phyloP scores from a whole-genome alignment of 2,797 vertebrate genomes.

The Phataginus tetradactyla region DNA sequence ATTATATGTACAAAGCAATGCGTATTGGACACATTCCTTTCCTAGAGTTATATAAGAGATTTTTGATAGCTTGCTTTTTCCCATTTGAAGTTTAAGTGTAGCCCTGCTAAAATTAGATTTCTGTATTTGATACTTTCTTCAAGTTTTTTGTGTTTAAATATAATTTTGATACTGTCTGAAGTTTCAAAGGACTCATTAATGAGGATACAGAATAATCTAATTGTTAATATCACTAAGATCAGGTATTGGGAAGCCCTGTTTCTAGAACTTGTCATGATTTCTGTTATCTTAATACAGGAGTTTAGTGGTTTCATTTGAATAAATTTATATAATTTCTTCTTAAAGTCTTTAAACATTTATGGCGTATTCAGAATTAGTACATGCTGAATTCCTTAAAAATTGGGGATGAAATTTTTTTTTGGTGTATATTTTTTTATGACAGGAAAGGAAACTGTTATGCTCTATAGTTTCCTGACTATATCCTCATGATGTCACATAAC shows the following conservation, averaged over 20 bases:
- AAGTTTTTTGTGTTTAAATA: neutral
- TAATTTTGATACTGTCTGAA: neutral
- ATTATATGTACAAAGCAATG: neutral
- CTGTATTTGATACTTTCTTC: neutral
- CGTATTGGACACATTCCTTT: neutral
- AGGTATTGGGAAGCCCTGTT: neutral
- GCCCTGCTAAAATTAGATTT: constrained; percentile 18
- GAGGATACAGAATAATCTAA: neutral
- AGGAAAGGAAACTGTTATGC: neutral
- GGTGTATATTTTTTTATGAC: neutral
- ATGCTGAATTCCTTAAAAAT: constrained; percentile 19
- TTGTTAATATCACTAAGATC: constrained; percentile 1
- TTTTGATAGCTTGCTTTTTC: constrained; percentile 9
- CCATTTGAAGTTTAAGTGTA: neutral
- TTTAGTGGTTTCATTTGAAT: constrained; percentile 16
- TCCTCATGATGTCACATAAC: neutral
- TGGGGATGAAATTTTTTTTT: neutral
- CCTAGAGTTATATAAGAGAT: constrained; percentile 30
- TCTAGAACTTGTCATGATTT: neutral
- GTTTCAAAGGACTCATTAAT: neutral
- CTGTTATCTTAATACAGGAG: neutral
- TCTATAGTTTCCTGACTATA: neutral
- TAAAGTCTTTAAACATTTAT: constrained; percentile 1
- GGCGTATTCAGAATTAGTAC: neutral
- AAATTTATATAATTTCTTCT: neutral